Evolutionary conservation across 2,797 vertebrate species (phyloP), one percentile per base, ranked within the genome.

Genomic region (Sebastiscus albofasciatus): DNA sequence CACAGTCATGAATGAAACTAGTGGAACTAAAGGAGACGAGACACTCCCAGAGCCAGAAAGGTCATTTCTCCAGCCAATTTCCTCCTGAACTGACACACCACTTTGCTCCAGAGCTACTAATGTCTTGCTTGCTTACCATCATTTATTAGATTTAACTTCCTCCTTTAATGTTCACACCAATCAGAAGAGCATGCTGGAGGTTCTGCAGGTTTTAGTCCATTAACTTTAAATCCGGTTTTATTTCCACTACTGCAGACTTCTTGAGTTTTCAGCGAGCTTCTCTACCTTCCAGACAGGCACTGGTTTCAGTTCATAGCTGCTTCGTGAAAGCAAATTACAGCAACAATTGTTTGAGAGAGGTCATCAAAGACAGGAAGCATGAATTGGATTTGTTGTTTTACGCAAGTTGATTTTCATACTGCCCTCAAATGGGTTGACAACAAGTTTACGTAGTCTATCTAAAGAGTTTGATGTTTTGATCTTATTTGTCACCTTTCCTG

Each of bases 61-160:
- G 7, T 76, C 8, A 13, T 18, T 56, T 76, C 54, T 67, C 8
- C 46, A 66, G 34, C 20, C 61, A 39, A 1, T 49, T 59, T 27
- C 16, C 2, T 36, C 1, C 16, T 9, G 13, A 76, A 67, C 60
- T 66, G 71, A 81, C 31, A 64, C 42, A 52, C 67, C 33, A 49
- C 36, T 75, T 65, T 62, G 8, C 24, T 29, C 7, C 29, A 62
- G 36, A 34, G n/a, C 31, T 33, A 31, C 39, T 69, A 42, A 82
- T 29, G 61, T 62, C 27, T 65, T 68, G 29, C 54, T 66, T 75
- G 34, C 54, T 56, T 46, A 20, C 20, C 10, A 71, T 54, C 1
- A 74, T 77, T 34, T 22, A 80, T 62, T 71, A 33, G 54, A 20
- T 75, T 77, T 12, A 64, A 67, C 56, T 11, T 71, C 39, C n/a